Conservation (phyloP, 1,140 invertebrate genomes). For the Hylaeus anthracinus region DNA sequence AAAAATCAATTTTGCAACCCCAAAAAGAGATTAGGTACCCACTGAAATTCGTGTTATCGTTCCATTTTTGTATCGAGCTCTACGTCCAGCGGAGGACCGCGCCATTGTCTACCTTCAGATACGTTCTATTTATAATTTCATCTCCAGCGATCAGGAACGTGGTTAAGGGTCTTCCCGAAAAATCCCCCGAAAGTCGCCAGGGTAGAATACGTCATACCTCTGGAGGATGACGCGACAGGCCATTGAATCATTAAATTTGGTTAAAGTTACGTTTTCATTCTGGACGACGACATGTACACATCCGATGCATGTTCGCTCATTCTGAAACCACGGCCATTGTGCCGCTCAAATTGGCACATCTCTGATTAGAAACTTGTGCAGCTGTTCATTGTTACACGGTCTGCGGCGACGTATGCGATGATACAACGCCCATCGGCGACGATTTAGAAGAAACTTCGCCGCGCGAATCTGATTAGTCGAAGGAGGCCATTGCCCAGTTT, state of each 20-base stretch:
- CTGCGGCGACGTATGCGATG: conserved; percentile 43
- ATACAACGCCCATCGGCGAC: background rate
- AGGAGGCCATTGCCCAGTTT: background rate
- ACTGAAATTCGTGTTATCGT: conserved; percentile 24
- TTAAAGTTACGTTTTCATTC: conserved; percentile 59
- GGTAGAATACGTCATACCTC: background rate
- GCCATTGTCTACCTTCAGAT: conserved; percentile 32
- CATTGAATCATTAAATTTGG: conserved; percentile 66
- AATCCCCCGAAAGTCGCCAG: background rate
- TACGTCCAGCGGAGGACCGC: background rate
- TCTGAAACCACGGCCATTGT: conserved; percentile 70
- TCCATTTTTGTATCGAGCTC: conserved; percentile 22
- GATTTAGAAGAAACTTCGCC: conserved; percentile 14
- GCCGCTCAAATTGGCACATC: conserved; percentile 73
- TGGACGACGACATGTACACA: conserved; percentile 32
- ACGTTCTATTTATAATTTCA: conserved; percentile 46
- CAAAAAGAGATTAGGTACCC: too few species aligned
- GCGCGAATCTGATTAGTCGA: conserved; percentile 5
- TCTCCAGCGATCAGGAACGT: conserved; percentile 21
- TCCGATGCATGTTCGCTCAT: conserved; percentile 58
- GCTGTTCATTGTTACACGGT: conserved; percentile 62
- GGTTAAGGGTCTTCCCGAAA: conserved; percentile 18
- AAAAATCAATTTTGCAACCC: too few species aligned
- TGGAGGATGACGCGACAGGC: conserved; percentile 6
- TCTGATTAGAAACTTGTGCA: conserved; percentile 72